A percentile compares a stretch with the other conserved stretches of the same genome.
Evolutionary conservation across 2,797 vertebrate genomes (phyloP).

Genomic region (Pseudomugil tenellus): DNA sequence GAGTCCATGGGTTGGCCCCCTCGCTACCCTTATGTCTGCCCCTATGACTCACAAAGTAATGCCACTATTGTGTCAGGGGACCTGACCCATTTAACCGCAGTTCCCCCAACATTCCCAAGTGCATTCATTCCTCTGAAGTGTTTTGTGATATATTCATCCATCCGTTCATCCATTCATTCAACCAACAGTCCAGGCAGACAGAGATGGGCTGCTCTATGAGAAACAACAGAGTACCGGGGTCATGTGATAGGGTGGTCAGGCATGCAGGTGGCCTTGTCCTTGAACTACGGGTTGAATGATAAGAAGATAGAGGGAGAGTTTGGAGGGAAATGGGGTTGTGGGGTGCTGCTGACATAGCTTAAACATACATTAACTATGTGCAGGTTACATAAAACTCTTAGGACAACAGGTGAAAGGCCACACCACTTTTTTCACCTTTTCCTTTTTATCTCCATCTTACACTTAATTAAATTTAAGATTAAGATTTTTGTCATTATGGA

Average conservation of each 20-base stretch:
- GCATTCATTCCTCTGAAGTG: constrained; percentile 65
- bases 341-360: constrained; percentile 17
- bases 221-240: constrained; percentile 61
- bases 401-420: constrained; percentile 14
- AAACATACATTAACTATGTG: constrained; percentile 27
- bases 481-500: too few relatives aligned
- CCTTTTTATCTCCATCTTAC: not conserved
- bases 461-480: not conserved
- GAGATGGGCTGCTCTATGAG: constrained; percentile 52
- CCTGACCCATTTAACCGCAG: constrained; percentile 80
- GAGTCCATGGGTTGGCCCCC: constrained; percentile 50
- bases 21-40: constrained; percentile 47
- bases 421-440: not conserved
- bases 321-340: constrained; percentile 27
- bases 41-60: constrained; percentile 69
- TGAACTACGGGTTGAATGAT: constrained; percentile 54
- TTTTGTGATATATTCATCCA: constrained; percentile 73
- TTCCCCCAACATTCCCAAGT: constrained; percentile 69
- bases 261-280: constrained; percentile 70
- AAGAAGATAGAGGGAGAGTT: constrained; percentile 28
- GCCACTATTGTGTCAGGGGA: constrained; percentile 72
- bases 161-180: constrained; percentile 71
- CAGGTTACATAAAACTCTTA: constrained; percentile 15
- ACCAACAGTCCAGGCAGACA: constrained; percentile 58
- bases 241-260: constrained; percentile 65